phyloP scores from a whole-genome alignment of 2,797 vertebrate genomes.

The Chelonia mydas region DNA sequence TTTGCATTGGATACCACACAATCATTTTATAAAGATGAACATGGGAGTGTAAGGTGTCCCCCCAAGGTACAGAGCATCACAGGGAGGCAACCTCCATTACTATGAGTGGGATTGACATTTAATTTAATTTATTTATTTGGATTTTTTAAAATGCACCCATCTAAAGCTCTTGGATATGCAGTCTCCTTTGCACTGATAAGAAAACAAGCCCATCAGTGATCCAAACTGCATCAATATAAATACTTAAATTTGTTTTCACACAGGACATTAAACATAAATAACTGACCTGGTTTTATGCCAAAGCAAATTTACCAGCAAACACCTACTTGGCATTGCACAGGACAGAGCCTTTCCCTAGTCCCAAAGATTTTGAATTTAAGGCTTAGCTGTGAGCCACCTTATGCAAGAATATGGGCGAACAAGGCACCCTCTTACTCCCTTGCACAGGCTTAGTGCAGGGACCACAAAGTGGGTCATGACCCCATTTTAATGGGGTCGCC shows the following conservation, averaged over 20 bases:
- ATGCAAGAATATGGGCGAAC: background rate
- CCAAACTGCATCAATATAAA: background rate
- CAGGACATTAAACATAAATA: slow-evolving; percentile 1
- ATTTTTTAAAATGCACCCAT: slow-evolving; percentile 3
- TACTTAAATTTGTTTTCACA: background rate
- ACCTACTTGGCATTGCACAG: background rate
- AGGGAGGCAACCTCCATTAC: background rate
- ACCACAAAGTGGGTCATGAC: too few species aligned
- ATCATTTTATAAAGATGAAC: too few species aligned
- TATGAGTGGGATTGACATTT: background rate
- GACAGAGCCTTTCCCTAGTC: background rate
- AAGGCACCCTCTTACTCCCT: background rate
- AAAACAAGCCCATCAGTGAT: background rate
- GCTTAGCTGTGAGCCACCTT: background rate
- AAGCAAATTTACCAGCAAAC: background rate
- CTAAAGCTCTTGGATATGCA: background rate
- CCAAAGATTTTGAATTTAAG: background rate
- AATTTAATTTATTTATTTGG: background rate
- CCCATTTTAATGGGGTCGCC: too few species aligned
- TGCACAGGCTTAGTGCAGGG: background rate
- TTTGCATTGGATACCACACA: too few species aligned
- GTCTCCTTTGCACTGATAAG: background rate
- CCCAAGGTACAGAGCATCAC: too few species aligned
- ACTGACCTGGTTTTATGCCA: background rate
- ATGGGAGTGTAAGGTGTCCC: too few species aligned